phyloP scores from a whole-genome alignment of 1,140 invertebrate genomes.

The Homalodisca vitripennis region DNA sequence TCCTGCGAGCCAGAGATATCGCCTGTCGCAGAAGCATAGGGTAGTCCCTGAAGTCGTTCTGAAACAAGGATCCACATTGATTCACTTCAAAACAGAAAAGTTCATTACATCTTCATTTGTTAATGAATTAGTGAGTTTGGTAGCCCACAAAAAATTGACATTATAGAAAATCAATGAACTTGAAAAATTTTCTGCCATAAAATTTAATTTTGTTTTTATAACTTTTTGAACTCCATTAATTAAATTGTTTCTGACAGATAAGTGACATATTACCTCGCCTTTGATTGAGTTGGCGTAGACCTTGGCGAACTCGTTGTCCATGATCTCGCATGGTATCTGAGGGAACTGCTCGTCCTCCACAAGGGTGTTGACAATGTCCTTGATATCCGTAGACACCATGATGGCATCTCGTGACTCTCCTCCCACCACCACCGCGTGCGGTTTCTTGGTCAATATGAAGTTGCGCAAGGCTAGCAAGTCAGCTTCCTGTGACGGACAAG shows the following conservation, averaged over 20 bases:
- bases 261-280: constrained; percentile 68
- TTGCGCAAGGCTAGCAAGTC: constrained; percentile 80
- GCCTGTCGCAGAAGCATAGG: constrained; percentile 85
- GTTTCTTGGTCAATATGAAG: constrained; percentile 89
- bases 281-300: constrained; percentile 89
- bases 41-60: constrained; percentile 88
- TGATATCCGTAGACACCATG: constrained; percentile 83
- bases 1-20: constrained; percentile 84
- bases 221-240: too few relatives aligned
- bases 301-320: constrained; percentile 89
- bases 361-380: constrained; percentile 70
- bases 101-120: too few relatives aligned
- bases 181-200: too few relatives aligned
- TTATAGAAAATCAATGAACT: too few relatives aligned
- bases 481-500: constrained; percentile 56
- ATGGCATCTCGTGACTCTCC: constrained; percentile 88
- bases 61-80: constrained; percentile 34
- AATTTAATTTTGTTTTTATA: too few relatives aligned
- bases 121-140: too few relatives aligned
- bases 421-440: constrained; percentile 89
- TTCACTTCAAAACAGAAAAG: background rate
- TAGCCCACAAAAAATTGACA: too few relatives aligned
- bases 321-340: constrained; percentile 82
- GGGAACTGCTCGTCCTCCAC: constrained; percentile 88
- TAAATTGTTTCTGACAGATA: too few relatives aligned